Evolutionary conservation across 2,888 invertebrate species (phyloP).

Genomic region (Drosophila antonietae): DNA sequence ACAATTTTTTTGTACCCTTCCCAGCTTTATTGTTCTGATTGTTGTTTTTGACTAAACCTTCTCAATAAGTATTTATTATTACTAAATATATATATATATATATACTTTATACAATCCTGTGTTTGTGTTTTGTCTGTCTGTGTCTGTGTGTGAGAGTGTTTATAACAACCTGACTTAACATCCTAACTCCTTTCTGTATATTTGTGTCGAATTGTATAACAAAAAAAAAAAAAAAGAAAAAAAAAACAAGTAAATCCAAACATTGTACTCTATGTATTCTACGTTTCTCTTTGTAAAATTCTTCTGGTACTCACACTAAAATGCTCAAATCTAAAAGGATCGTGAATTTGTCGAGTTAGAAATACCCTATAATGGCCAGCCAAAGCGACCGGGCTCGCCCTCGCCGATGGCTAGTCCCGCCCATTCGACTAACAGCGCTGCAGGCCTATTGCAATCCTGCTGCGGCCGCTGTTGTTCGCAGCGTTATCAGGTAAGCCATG

Average conservation of each 20-base stretch:
- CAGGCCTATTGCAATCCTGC: constrained; percentile 91
- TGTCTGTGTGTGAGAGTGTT: constrained; percentile 33
- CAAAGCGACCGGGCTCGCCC: constrained; percentile 95
- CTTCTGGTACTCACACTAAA: constrained; percentile 65
- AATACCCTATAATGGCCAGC: constrained; percentile 96
- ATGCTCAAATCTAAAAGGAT: constrained; percentile 87
- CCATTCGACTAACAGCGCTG: constrained; percentile 91
- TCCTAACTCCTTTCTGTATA: constrained; percentile 51
- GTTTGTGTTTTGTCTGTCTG: constrained; percentile 41
- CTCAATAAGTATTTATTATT: constrained; percentile 41
- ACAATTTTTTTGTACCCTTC: constrained; percentile 25
- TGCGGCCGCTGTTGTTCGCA: constrained; percentile 94
- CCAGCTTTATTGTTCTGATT: constrained; percentile 71
- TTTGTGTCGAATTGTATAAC: constrained; percentile 44
- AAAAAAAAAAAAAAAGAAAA: constrained; percentile 19
- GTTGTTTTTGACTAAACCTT: constrained; percentile 65
- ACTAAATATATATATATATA: constrained; percentile 22
- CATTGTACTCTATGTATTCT: constrained; percentile 78
- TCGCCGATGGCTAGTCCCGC: constrained; percentile 94
- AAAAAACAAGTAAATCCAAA: constrained; percentile 41
- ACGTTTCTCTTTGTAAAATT: constrained; percentile 75
- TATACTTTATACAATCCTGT: constrained; percentile 15
- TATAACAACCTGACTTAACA: constrained; percentile 33
- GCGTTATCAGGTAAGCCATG: constrained; percentile 90
- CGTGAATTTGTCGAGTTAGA: constrained; percentile 98